These are phyloP conservation scores for Erythrocebus patas DNA, from an alignment of 2,113 vertebrate genomes.

Conservation along the genomic window DNA sequence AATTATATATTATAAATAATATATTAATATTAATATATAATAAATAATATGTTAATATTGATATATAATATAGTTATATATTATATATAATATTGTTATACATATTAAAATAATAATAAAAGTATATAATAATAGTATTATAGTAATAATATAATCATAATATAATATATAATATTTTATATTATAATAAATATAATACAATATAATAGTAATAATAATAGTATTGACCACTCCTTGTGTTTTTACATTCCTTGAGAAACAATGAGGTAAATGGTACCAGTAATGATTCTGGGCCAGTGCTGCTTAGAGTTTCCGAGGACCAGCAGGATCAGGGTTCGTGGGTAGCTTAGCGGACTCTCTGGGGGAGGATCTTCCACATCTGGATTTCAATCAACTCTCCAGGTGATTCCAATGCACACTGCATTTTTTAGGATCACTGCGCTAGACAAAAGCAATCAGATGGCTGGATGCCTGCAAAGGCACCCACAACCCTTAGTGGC, in stretches of 20 bases:
- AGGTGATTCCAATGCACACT: background rate
- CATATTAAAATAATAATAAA: no score
- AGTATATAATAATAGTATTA: no score
- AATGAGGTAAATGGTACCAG: background rate
- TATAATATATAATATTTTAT: no score
- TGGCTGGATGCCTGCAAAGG: background rate
- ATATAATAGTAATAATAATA: no score
- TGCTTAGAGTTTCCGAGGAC: accelerated
- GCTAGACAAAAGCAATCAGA: background rate
- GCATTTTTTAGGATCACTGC: background rate
- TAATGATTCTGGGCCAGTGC: no score
- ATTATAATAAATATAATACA: no score
- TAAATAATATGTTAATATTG: no score
- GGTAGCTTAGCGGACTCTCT: accelerated
- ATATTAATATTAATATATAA: no score
- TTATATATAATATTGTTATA: no score
- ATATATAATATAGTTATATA: no score
- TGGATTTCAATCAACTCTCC: background rate
- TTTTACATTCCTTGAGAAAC: background rate
- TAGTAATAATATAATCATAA: no score
- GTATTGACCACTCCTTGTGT: background rate
- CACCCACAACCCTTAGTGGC: accelerated
- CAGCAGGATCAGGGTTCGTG: accelerated
- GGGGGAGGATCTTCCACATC: accelerated
- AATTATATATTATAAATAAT: no score